Evolutionary conservation across 2,888 invertebrate species (phyloP).

Genomic region (Sminthurinus aureus): DNA sequence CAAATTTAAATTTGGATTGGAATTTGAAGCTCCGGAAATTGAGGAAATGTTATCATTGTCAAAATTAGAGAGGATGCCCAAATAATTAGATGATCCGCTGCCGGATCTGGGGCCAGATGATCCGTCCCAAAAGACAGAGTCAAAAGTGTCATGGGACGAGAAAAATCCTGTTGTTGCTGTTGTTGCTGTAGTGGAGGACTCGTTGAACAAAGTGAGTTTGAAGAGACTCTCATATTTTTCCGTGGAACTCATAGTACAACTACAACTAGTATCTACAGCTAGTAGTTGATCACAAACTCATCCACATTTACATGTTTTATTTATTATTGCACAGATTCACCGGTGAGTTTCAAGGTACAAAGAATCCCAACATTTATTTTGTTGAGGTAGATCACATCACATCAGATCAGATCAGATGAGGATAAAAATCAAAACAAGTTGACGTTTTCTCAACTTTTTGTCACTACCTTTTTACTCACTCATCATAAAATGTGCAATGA

Average conservation of each 20-base stretch:
- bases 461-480: too few species aligned
- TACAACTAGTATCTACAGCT: neutral
- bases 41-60: neutral
- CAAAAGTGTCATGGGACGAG: neutral
- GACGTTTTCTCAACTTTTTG: too few species aligned
- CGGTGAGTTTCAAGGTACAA: too few species aligned
- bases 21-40: neutral
- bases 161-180: neutral
- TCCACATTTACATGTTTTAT: too few species aligned
- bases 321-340: too few species aligned
- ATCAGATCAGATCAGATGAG: too few species aligned
- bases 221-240: conserved; percentile 19
- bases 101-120: conserved; percentile 1
- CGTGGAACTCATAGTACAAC: conserved; percentile 13
- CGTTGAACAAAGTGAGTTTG: conserved; percentile 7
- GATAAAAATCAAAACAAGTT: too few species aligned
- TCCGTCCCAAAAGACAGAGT: neutral
- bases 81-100: too few species aligned
- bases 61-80: neutral
- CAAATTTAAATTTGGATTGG: too few species aligned
- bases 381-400: too few species aligned
- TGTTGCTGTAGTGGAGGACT: neutral
- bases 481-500: too few species aligned
- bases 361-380: too few species aligned
- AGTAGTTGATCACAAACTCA: neutral